Evolutionary conservation across 2,888 invertebrate species (phyloP).

Genomic region (Lochmaea capreae): DNA sequence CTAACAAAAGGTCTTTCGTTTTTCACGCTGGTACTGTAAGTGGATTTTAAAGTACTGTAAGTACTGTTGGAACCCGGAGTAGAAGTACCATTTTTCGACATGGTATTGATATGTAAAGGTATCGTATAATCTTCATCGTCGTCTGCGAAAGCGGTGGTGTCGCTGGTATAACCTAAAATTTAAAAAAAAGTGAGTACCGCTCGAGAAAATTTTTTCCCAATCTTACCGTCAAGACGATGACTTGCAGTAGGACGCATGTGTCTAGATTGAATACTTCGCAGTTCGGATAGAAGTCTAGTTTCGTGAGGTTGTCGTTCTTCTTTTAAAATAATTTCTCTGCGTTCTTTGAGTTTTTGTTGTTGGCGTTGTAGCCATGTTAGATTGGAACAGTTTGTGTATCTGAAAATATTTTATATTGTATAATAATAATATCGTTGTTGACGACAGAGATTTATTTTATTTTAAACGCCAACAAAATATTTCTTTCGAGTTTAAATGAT

Average conservation of each 20-base stretch:
- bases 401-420: constrained; percentile 44
- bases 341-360: constrained; percentile 83
- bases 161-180: constrained; percentile 65
- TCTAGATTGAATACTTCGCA: constrained; percentile 67
- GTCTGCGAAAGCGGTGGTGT: constrained; percentile 82
- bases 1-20: constrained; percentile 74
- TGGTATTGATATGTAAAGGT: constrained; percentile 77
- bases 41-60: constrained; percentile 51
- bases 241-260: constrained; percentile 65
- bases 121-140: constrained; percentile 79
- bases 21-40: constrained; percentile 57
- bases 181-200: background rate
- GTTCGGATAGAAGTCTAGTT: constrained; percentile 71
- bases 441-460: background rate
- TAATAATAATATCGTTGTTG: background rate
- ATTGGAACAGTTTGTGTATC: constrained; percentile 58
- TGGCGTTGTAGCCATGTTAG: constrained; percentile 86
- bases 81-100: constrained; percentile 55
- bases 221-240: constrained; percentile 76
- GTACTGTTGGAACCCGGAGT: constrained; percentile 49
- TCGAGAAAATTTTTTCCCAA: no score
- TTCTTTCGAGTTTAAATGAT: background rate
- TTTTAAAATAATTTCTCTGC: constrained; percentile 78
- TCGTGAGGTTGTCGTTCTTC: constrained; percentile 80
- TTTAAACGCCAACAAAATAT: background rate